Percentiles rank a stretch among this genome's conserved stretches.
Evolutionary conservation across 2,113 vertebrate genomes (phyloP).

Genomic region (Spea multiplicata): DNA sequence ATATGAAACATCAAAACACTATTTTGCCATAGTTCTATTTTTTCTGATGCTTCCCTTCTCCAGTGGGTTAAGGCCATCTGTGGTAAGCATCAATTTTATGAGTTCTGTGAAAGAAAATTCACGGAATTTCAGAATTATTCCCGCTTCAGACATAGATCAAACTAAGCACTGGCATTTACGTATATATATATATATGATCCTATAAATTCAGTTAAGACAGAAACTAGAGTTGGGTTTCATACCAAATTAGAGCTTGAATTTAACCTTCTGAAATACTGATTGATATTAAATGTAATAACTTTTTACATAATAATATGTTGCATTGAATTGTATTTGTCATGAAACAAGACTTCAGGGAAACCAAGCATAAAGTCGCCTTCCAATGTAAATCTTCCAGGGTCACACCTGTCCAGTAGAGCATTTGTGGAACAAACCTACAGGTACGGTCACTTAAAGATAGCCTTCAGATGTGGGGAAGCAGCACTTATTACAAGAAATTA

Average conservation of each 20-base stretch:
- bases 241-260: slow-evolving; percentile 11
- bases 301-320: slow-evolving; percentile 4
- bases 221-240: slow-evolving; percentile 28
- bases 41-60: slow-evolving; percentile 2
- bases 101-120: slow-evolving; percentile 39
- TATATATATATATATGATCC: slow-evolving; percentile 25
- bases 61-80: slow-evolving; percentile 32
- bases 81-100: slow-evolving; percentile 29
- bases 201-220: slow-evolving; percentile 28
- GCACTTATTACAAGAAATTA: too few species aligned
- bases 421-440: too few species aligned
- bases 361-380: too few species aligned
- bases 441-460: too few species aligned
- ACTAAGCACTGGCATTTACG: slow-evolving; percentile 31
- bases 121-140: slow-evolving; percentile 29
- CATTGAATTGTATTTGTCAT: too few species aligned
- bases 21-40: slow-evolving; percentile 15
- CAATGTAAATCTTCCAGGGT: too few species aligned
- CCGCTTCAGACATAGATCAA: slow-evolving; percentile 29
- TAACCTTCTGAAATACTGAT: slow-evolving; percentile 25
- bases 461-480: too few species aligned
- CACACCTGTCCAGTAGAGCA: too few species aligned
- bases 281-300: slow-evolving; percentile 3
- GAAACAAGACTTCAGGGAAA: too few species aligned
- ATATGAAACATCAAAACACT: slow-evolving; percentile 1